phyloP scores from a whole-genome alignment of 2,888 invertebrate genomes.

The Calameuta pallipes region DNA sequence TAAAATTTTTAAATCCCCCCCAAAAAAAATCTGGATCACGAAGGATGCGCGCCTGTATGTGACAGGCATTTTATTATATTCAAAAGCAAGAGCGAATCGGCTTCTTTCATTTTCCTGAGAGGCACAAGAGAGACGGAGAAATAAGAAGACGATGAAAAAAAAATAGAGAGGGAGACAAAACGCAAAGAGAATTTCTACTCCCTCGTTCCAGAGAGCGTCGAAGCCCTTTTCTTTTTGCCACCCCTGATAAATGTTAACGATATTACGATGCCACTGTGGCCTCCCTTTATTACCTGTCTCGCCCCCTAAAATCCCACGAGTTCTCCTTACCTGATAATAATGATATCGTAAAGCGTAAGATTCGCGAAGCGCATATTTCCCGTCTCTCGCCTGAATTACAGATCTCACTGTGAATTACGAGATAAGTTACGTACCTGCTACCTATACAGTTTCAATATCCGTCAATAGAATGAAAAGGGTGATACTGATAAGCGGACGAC shows the following conservation, averaged over 20 bases:
- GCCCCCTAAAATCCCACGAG: not conserved
- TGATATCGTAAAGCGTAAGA: not conserved
- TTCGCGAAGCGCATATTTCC: not conserved
- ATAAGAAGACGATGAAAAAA: slow-evolving; percentile 8
- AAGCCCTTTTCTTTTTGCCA: not conserved
- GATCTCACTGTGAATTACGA: not conserved
- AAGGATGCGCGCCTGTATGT: slow-evolving; percentile 13
- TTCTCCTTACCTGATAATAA: not conserved
- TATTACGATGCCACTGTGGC: not conserved
- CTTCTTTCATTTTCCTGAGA: slow-evolving; percentile 26
- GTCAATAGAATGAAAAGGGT: not conserved
- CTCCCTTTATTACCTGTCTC: slow-evolving; percentile 4
- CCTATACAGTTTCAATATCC: not conserved
- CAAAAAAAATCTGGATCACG: slow-evolving; percentile 26
- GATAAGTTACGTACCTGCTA: not conserved
- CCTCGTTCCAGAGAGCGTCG: not conserved
- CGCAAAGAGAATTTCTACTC: not conserved
- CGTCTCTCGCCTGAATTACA: not conserved
- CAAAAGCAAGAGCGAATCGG: slow-evolving; percentile 23
- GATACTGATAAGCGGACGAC: not conserved
- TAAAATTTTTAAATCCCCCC: not conserved
- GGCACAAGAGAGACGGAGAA: slow-evolving; percentile 19
- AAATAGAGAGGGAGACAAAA: slow-evolving; percentile 18
- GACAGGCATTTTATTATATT: not conserved
- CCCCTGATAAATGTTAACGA: slow-evolving; percentile 5